Conservation (phyloP, 2,797 vertebrate genomes). For the Australoheros facetus region DNA sequence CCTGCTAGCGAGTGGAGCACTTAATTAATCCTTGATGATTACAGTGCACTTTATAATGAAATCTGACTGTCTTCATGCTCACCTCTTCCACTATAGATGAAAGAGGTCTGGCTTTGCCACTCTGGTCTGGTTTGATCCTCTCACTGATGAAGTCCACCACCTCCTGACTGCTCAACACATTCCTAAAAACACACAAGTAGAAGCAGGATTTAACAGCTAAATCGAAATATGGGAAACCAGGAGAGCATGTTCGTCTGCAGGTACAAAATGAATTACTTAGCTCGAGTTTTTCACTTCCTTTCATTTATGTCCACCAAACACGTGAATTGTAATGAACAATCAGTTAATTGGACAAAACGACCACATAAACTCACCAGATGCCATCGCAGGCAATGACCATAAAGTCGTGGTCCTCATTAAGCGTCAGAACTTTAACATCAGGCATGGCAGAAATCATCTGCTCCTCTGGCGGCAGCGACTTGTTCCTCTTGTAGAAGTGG, state of each 20-base stretch:
- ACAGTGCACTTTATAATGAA: background rate
- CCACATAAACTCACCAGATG: constrained; percentile 88
- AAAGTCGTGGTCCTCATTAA: constrained; percentile 94
- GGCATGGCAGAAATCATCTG: constrained; percentile 99
- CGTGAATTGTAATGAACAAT: background rate
- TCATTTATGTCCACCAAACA: background rate
- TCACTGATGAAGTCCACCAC: constrained; percentile 96
- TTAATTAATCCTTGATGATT: background rate
- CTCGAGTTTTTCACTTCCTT: background rate
- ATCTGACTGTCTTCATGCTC: constrained; percentile 21
- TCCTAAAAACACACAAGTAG: constrained; percentile 79
- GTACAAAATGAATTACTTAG: background rate
- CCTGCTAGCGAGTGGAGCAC: background rate
- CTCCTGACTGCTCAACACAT: constrained; percentile 99
- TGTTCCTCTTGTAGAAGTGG: constrained; percentile 99
- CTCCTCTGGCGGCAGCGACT: constrained; percentile 91
- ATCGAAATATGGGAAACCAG: background rate
- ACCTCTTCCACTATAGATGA: constrained; percentile 97
- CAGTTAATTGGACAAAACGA: background rate
- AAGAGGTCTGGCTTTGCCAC: constrained; percentile 81
- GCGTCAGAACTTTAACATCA: constrained; percentile 94
- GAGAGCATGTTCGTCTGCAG: background rate
- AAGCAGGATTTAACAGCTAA: background rate
- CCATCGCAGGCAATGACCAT: constrained; percentile 99
- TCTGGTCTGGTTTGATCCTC: constrained; percentile 88